Base-by-base conservation (phyloP, 2,797 vertebrate species). In the Choloepus didactylus region DNA sequence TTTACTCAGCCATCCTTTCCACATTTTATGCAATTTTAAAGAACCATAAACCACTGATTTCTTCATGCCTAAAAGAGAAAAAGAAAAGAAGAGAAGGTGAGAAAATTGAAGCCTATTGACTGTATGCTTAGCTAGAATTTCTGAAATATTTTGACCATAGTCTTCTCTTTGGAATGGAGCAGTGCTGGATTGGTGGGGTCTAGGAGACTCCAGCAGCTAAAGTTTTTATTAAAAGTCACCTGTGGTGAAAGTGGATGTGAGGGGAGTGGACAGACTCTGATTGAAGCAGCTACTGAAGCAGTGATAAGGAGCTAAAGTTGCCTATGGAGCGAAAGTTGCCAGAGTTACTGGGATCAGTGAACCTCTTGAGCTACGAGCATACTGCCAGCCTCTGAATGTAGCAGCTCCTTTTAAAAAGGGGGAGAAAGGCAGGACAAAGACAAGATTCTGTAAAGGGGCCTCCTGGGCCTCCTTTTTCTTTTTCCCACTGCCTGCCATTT, bases 11-110 rank as follows among this genome's bases (percentile, higher is more conserved):
- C 99, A 99, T 88, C 99, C 99, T 96, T 98, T 99, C 98, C 99
- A 98, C 99, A 99, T 99, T 98, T 99, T 99, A 89, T 98, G 96
- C 62, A 99, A 98, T 97, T 99, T 99, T 97, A 98, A 99, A 46
- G 98, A 97, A 97, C 99, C 99, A 96, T 99, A 99, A 2, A 98
- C 98, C 96, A 99, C 11, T 0, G 99, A 98, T 96, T 99, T 99
- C 98, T 99, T 98, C 93, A 99, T 46, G 23, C 99, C 99, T 99
- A 97, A 85, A 97, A 97, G 96, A 97, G 18, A 96, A 89, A 82
- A 93, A 97, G 18, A 96, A 89, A 82, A 93, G 54, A 91, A 56
- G 64, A 29, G 7, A 44, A 1, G 15, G 23, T 96, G 35, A 66
- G 87, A 44, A 77, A 5, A 44, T 18, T 25, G 31, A 46, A 27